Evolutionary conservation across 30 jellyfish, hydroid and myxozoan genomes (phyloP).

Genomic region (Rhopilema esculentum): DNA sequence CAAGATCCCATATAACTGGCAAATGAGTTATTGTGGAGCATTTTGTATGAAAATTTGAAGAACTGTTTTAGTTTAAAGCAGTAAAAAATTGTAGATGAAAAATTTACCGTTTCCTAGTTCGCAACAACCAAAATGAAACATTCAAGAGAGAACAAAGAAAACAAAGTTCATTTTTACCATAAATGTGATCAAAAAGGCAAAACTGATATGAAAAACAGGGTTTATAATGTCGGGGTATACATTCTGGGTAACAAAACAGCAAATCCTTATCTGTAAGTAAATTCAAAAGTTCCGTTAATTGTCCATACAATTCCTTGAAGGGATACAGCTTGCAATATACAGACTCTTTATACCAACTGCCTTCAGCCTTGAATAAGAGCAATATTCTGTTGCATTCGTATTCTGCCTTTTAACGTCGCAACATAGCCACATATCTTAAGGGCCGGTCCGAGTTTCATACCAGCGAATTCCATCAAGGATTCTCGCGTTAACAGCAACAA

Average conservation of each 20-base stretch:
- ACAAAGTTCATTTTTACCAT: background rate
- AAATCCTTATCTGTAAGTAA: background rate
- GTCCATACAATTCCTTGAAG: too few relatives aligned
- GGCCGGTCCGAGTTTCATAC: conserved; percentile 98
- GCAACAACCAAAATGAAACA: background rate
- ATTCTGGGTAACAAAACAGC: background rate
- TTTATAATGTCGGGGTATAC: background rate
- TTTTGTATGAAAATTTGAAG: too few relatives aligned
- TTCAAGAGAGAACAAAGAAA: background rate
- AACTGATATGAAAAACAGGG: background rate
- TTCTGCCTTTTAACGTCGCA: conserved; percentile 91
- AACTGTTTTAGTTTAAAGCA: too few relatives aligned
- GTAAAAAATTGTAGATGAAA: too few relatives aligned
- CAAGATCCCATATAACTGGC: too few relatives aligned
- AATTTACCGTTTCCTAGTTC: background rate
- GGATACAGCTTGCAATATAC: background rate
- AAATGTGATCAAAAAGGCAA: background rate
- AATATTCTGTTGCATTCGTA: conserved; percentile 84
- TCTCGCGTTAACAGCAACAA: conserved; percentile 90
- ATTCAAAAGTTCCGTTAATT: too few relatives aligned
- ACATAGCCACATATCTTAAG: conserved; percentile 92
- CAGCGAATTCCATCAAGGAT: conserved; percentile 95
- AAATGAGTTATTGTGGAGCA: too few relatives aligned
- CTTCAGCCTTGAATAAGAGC: conserved; percentile 63
- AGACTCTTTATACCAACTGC: background rate